Evolutionary conservation across 2,888 invertebrate species (phyloP).

Genomic region (Tupiocoris notatus): DNA sequence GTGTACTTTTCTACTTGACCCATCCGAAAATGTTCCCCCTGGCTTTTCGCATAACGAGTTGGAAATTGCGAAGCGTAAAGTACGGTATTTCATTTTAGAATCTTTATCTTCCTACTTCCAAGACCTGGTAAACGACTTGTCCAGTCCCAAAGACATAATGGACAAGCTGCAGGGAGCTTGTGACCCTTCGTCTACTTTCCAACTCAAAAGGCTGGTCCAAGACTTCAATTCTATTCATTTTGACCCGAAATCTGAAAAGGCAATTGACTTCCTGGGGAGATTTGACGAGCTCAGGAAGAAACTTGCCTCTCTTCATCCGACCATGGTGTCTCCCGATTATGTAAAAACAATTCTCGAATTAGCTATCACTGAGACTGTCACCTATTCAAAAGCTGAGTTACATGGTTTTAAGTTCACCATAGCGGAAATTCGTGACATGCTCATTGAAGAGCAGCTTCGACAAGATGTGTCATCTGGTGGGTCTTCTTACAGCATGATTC

Average conservation of each 20-base stretch:
- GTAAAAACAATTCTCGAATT: not conserved
- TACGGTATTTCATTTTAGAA: conserved; percentile 8
- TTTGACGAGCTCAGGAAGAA: conserved; percentile 5
- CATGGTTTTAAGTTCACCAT: not conserved
- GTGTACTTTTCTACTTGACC: conserved; percentile 3
- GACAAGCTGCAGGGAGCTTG: conserved; percentile 2
- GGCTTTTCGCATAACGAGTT: not conserved
- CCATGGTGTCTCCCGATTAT: conserved; percentile 8
- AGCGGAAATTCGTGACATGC: conserved; percentile 11
- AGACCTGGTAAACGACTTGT: conserved; percentile 2
- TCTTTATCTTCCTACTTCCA: not conserved
- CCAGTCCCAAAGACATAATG: conserved; percentile 19
- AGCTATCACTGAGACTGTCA: conserved; percentile 3
- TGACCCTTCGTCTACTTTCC: conserved; percentile 21
- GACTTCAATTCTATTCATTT: conserved; percentile 7
- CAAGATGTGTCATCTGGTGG: not conserved
- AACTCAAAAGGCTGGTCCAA: not conserved
- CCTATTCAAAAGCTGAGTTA: conserved; percentile 6
- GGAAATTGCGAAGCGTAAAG: not conserved
- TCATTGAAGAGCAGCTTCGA: conserved; percentile 18
- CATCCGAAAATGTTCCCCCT: not conserved
- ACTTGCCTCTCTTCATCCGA: not conserved
- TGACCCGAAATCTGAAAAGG: not conserved
- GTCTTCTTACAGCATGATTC: not conserved
- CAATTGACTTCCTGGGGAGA: not conserved